Evolutionary conservation across 2,888 invertebrate genomes (phyloP).

Genomic region (Ormyrus labotus): DNA sequence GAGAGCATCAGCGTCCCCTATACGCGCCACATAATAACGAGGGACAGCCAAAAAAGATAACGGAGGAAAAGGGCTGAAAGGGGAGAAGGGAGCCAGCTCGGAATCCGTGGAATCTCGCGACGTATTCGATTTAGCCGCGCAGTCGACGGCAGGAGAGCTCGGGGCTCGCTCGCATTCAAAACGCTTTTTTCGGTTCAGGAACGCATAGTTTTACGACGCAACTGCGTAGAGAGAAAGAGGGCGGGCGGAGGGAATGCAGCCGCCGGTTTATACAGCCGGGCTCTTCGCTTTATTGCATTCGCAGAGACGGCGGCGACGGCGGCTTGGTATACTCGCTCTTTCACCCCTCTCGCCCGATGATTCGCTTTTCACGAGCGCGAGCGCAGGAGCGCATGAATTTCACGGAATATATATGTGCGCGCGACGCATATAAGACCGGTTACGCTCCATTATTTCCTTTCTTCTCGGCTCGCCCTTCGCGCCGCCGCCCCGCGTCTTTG

Average conservation of each 20-base stretch:
- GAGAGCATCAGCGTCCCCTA: too few relatives aligned
- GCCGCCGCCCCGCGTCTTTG: background rate
- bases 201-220: conserved; percentile 1
- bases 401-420: conserved; percentile 13
- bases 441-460: conserved; percentile 28
- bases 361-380: conserved; percentile 21
- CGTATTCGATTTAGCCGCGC: background rate
- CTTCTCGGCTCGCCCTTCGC: background rate
- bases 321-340: background rate
- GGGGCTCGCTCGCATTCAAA: background rate
- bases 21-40: background rate
- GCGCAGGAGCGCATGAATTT: conserved; percentile 30
- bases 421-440: conserved; percentile 9
- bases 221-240: too few relatives aligned
- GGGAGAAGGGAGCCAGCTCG: background rate
- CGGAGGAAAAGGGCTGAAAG: background rate
- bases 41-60: too few relatives aligned
- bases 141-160: background rate
- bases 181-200: conserved; percentile 15
- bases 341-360: conserved; percentile 4
- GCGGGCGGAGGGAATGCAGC: background rate
- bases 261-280: background rate
- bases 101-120: conserved; percentile 10
- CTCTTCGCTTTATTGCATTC: conserved; percentile 24
- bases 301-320: background rate